Conservation (phyloP, 2,113 vertebrate species). For the Crotalus viridis region DNA sequence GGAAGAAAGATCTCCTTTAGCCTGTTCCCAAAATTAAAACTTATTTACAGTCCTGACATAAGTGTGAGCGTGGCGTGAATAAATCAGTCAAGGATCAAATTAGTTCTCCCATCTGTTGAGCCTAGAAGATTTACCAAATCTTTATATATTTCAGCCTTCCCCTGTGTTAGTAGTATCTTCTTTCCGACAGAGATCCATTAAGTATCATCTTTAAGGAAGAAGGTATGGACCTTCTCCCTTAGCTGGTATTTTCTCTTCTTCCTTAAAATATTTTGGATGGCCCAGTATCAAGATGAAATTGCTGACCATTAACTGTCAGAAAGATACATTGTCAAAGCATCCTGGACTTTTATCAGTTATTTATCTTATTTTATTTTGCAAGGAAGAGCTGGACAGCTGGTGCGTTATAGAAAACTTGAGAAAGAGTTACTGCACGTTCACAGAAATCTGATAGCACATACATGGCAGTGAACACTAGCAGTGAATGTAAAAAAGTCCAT, state of each 20-base stretch:
- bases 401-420: background rate
- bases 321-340: background rate
- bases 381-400: background rate
- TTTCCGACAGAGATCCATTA: background rate
- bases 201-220: background rate
- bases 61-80: background rate
- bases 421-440: background rate
- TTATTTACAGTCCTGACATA: background rate
- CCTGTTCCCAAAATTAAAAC: background rate
- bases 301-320: background rate
- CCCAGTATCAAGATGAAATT: background rate
- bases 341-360: background rate
- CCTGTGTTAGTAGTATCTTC: background rate
- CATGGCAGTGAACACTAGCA: background rate
- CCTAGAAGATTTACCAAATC: background rate
- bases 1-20: background rate
- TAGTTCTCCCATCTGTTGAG: background rate
- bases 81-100: background rate
- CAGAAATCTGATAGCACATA: background rate
- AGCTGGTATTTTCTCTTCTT: background rate
- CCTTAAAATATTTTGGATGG: background rate
- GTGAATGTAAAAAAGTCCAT: constrained; percentile 7
- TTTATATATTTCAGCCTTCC: background rate
- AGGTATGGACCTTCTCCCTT: background rate
- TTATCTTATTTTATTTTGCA: background rate